Base-by-base conservation (phyloP, 2,113 vertebrate species). In the Phylloscopus whistleri region DNA sequence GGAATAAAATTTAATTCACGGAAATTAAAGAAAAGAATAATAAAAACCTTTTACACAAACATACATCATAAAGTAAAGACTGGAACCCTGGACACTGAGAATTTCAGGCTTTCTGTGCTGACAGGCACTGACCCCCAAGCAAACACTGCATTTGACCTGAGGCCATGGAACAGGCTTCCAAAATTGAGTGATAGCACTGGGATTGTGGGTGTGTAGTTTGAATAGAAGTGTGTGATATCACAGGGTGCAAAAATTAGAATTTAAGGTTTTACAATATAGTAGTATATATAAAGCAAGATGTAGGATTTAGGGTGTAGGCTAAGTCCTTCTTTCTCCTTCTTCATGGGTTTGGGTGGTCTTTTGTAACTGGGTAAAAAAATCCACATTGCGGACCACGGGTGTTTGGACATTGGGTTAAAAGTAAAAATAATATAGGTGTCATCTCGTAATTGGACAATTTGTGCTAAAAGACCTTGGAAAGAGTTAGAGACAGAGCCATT, bases 1-100 rank as follows among this genome's bases (percentile, higher is more conserved):
- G 33, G 77, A 97, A 97, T 93, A 93, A 97, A 97, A 96, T 85
- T 26, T 53, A 86, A 72, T 70, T 94, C 20, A 93, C 11, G 12
- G 83, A 97, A 96, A 89, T 44, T 73, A 93, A 78, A 87, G 48
- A 93, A 78, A 39, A 41, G 13, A 56, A 41, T 90, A 96, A 93
- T 52, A 78, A 87, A 96, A 97, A 70, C 37, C 23, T 90, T 95
- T 80, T 81, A 63, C 35, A 66, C 43, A 95, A 96, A 94, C 59
- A 64, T 72, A 83, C 0, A 1, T 94, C 76, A 93, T 87, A 87
- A 35, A 93, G 91, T 96, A 96, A 96, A 94, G 67, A 90, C 3
- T 58, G 33, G 33, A 58, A n/a, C 21, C 33, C 56, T n/a, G 55
- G 20, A 14, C 9, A 8, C 13, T n/a, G 56, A 58, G 56, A 58